Evolutionary conservation across 2,888 invertebrate species (phyloP).

Genomic region (Iselma pallidipennis): DNA sequence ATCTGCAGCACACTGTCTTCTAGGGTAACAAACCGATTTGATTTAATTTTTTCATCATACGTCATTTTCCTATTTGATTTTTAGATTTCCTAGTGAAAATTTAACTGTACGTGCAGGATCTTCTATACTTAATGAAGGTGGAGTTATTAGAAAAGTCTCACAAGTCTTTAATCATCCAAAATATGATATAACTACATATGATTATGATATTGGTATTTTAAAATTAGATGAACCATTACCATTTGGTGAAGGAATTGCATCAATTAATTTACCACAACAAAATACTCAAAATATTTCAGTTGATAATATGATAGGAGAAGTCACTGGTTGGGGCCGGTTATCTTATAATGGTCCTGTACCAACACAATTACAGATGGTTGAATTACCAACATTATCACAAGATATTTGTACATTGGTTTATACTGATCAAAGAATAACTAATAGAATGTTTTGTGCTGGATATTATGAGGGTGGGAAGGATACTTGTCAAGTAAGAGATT

Average conservation of each 20-base stretch:
- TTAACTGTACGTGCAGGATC: conserved; percentile 58
- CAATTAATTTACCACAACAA: not conserved
- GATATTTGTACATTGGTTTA: not conserved
- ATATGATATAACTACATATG: conserved; percentile 57
- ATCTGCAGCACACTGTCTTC: conserved; percentile 49
- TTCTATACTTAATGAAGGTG: conserved; percentile 59
- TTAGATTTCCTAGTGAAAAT: conserved; percentile 1
- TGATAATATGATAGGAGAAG: conserved; percentile 52
- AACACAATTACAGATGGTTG: conserved; percentile 10
- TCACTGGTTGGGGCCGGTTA: conserved; percentile 45
- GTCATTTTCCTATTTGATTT: not conserved
- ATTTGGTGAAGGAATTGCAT: conserved; percentile 19
- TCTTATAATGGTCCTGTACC: conserved; percentile 4
- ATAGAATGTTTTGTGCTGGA: conserved; percentile 40
- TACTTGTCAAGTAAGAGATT: conserved; percentile 36
- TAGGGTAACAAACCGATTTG: not conserved
- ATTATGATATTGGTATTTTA: conserved; percentile 59
- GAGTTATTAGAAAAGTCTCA: conserved; percentile 58
- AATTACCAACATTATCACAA: conserved; percentile 2
- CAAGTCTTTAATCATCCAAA: conserved; percentile 56
- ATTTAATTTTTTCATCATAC: not conserved
- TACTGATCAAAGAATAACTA: conserved; percentile 12
- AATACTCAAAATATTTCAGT: conserved; percentile 22
- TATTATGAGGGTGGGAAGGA: conserved; percentile 35
- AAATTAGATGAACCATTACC: conserved; percentile 54